These are phyloP conservation scores for Turritopsis rubra DNA, from an alignment of 30 jellyfish, hydroid and myxozoan genomes.

Conservation along the genomic window DNA sequence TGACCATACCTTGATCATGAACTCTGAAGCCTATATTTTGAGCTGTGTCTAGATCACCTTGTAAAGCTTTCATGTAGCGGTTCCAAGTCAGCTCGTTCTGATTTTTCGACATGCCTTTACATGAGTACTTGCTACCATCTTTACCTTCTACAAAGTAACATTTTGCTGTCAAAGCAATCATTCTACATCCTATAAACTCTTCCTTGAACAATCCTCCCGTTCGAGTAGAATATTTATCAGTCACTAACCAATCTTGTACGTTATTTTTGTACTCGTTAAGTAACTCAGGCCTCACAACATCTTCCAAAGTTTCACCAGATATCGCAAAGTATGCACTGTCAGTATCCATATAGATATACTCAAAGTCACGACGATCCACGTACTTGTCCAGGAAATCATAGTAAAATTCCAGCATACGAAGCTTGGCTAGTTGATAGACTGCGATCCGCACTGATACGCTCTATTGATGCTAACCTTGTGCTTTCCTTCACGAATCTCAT, in stretches of 20 bases:
- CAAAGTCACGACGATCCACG: background rate
- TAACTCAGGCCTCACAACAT: background rate
- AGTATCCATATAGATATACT: slow-evolving; percentile 5
- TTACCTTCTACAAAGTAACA: background rate
- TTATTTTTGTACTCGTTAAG: background rate
- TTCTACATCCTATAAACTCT: background rate
- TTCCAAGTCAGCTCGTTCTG: background rate
- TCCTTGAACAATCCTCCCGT: background rate
- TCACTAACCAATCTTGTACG: background rate
- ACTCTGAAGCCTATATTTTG: slow-evolving; percentile 6
- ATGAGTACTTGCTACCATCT: background rate
- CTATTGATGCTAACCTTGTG: background rate
- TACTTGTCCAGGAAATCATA: slow-evolving; percentile 6
- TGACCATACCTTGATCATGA: background rate
- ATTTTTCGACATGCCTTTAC: slow-evolving; percentile 9
- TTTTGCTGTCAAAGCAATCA: slow-evolving; percentile 11
- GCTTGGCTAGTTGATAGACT: slow-evolving; percentile 25
- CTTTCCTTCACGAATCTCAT: background rate
- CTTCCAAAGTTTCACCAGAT: background rate
- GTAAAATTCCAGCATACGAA: slow-evolving; percentile 7
- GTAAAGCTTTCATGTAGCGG: background rate
- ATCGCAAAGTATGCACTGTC: background rate
- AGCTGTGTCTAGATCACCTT: background rate
- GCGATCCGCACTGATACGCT: slow-evolving; percentile 15
- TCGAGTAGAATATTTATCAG: background rate